These are phyloP conservation scores for Polydesmus complanatus DNA, from an alignment of 2,888 invertebrate species.

Conservation along the genomic window DNA sequence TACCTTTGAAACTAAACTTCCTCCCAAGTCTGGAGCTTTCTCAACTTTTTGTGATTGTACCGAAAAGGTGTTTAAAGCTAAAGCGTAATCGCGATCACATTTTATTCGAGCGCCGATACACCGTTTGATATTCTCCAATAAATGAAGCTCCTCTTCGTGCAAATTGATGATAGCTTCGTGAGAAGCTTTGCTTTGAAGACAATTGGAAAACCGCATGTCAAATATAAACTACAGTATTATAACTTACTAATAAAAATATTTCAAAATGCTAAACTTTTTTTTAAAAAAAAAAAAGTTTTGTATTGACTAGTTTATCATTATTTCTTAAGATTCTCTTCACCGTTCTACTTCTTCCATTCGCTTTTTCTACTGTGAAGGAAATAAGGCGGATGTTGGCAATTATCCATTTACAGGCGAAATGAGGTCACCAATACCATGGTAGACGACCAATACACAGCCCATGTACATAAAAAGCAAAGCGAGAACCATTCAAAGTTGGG, in stretches of 20 bases:
- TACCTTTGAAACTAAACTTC: constrained; percentile 22
- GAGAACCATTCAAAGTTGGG: too few relatives aligned
- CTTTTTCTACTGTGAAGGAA: neutral
- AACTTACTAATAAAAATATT: neutral
- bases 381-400: neutral
- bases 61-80: constrained; percentile 40
- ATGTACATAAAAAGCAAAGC: too few relatives aligned
- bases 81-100: constrained; percentile 81
- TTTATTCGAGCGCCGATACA: constrained; percentile 76
- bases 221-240: too few relatives aligned
- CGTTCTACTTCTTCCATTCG: neutral
- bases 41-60: constrained; percentile 28
- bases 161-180: constrained; percentile 80
- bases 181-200: constrained; percentile 71
- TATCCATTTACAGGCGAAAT: neutral
- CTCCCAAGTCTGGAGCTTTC: constrained; percentile 20
- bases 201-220: constrained; percentile 57
- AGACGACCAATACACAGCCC: too few relatives aligned
- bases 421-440: neutral
- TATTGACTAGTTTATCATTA: neutral
- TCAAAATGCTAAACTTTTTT: neutral
- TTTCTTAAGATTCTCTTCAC: neutral
- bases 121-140: constrained; percentile 80
- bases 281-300: neutral
- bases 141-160: constrained; percentile 81